Evolutionary conservation across 2,113 vertebrate genomes (phyloP), one percentile per base, ranked within the genome.

Genomic region (Anolis sagrei): DNA sequence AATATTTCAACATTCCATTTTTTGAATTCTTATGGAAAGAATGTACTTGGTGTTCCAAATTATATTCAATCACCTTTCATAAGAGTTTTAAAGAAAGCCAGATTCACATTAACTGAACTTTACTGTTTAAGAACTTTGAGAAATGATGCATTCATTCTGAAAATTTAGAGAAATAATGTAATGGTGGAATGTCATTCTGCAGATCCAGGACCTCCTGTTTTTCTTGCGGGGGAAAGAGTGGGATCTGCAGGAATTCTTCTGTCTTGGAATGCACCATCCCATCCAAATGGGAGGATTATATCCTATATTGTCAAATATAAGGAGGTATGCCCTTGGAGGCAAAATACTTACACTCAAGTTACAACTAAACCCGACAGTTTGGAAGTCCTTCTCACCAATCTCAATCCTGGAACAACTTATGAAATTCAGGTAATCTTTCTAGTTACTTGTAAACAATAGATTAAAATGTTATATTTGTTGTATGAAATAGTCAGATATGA

Each of bases 181-280:
- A 88, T 81, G 86, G 88, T 88, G 82, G 79, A 0, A 2, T 82
- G 85, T 84, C 18, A 0, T 88, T 88, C 23, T 91, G 80, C 72
- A 99, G 98, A 96, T 93, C 97, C 97, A 64, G 96, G 95, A 5
- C 95, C 97, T 25, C 98, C 98, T 62, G 86, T 89, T 72, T 92
- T 81, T 79, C 95, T 99, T 34, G 97, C 97, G n/a, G 98, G 98
- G 77, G 97, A 98, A 92, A 93, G 96, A 88, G 98, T 98, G 8
- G 99, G 98, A 27, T 99, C 98, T 92, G 99, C 97, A 89, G 99
- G 98, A 66, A 98, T 99, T 93, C 95, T 99, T 61, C 95, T 99
- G 0, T 97, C 98, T 21, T 99, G 99, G 99, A 96, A 93, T 39
- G 95, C 95, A 3, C 97, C 97, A 11, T 61, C 91, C 58, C 94